Conservation (phyloP, 2,113 vertebrate species). For the Oryctolagus cuniculus region mOryCun1.1 NC_091432.1:93053001-93053500, state of each 20-base stretch:
- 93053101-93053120: neutral
- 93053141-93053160: neutral
- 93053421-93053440: neutral
- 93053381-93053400: neutral
- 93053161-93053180: neutral
- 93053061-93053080: constrained; percentile 1
- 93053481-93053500: no score
- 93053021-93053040: constrained; percentile 6
- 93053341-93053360: neutral
- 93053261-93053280: neutral
- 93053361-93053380: neutral
- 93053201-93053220: constrained; percentile 27
- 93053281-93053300: neutral
- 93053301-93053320: neutral
- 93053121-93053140: neutral
- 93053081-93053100: neutral
- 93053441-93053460: neutral
- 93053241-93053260: neutral
- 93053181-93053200: neutral
- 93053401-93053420: neutral
- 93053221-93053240: neutral
- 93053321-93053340: neutral
- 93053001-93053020: neutral
- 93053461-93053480: neutral
- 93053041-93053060: neutral